Conservation (phyloP, 1,140 invertebrate genomes). For the Eumaeus atala region DNA sequence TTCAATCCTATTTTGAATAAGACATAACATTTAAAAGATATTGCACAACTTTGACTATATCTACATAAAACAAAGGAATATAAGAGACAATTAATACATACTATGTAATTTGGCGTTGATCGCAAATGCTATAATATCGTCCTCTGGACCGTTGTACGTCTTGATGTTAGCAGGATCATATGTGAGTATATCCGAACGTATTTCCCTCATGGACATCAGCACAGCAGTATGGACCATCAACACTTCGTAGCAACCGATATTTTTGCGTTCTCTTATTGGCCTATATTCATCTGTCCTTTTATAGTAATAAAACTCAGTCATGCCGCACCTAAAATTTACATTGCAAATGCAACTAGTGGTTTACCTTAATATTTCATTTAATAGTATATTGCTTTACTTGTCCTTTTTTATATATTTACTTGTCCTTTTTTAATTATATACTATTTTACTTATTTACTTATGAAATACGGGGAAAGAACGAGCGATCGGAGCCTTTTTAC, state of each 20-base stretch:
- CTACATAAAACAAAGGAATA: background rate
- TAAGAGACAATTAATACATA: constrained; percentile 33
- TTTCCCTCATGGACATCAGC: constrained; percentile 83
- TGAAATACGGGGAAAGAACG: too few relatives aligned
- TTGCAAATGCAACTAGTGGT: too few relatives aligned
- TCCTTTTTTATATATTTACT: too few relatives aligned
- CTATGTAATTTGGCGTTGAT: constrained; percentile 84
- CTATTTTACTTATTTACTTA: too few relatives aligned
- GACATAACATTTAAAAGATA: too few relatives aligned
- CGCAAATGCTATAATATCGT: constrained; percentile 97
- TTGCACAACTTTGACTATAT: too few relatives aligned
- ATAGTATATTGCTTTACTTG: too few relatives aligned
- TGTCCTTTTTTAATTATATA: too few relatives aligned
- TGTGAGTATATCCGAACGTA: constrained; percentile 80
- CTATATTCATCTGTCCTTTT: constrained; percentile 89
- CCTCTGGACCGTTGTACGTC: constrained; percentile 84
- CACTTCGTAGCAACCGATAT: constrained; percentile 86
- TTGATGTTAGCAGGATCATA: constrained; percentile 81
- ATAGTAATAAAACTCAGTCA: constrained; percentile 93
- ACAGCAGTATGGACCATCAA: constrained; percentile 95
- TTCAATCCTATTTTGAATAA: too few relatives aligned
- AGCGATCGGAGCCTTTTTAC: too few relatives aligned
- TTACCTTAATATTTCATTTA: too few relatives aligned
- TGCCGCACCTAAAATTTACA: constrained; percentile 83
- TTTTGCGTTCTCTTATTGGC: constrained; percentile 83